Evolutionary conservation across 2,888 invertebrate species (phyloP), one percentile per base, ranked within the genome.

Genomic region (Augochlorella aurata): DNA sequence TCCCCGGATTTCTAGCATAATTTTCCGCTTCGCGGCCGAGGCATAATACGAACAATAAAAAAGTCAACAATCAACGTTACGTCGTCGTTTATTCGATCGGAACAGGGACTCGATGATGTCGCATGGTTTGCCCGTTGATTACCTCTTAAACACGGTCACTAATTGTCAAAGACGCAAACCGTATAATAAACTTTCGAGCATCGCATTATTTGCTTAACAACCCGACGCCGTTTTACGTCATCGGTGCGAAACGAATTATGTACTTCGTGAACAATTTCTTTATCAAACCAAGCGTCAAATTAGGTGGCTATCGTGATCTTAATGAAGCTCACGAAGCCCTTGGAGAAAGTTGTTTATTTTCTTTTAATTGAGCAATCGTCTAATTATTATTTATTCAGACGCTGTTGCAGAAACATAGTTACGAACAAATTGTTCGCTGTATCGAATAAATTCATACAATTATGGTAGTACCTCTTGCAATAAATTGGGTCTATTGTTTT

Each of bases 1-100:
- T 49, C 9, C 10, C 14, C 12, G 50, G n/a, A 21, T 76, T 74
- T 79, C 52, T 47, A 74, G 54, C 50, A 50, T 61, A 54, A 75
- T 82, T 78, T 61, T 73, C 58, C 10, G 58, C 58, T 75, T n/a
- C 14, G 65, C 16, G 24, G 14, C 16, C 16, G 16, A 38, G 47
- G 24, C 68, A 29, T 67, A 58, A 69, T 58, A 29, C 58, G 16
- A 72, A 74, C 79, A 70, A 44, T 2, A 49, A 49, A 4, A 5
- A 58, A 58, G 5, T 16, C n/a, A 2, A 4, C 16, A 50, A 52
- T 76, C 44, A n/a, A 24, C 44, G 68, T 78, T 78, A 74, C 73
- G 75, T 75, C 16, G 54, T 7, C 12, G 49, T 45, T 38, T 21
- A 38, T 18, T 38, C 29, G 24, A 50, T 74, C 29, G 74, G 58